These are phyloP conservation scores for Scaptomyza caliginosa DNA, from an alignment of 2,888 invertebrate species.

Conservation along the genomic window DNA sequence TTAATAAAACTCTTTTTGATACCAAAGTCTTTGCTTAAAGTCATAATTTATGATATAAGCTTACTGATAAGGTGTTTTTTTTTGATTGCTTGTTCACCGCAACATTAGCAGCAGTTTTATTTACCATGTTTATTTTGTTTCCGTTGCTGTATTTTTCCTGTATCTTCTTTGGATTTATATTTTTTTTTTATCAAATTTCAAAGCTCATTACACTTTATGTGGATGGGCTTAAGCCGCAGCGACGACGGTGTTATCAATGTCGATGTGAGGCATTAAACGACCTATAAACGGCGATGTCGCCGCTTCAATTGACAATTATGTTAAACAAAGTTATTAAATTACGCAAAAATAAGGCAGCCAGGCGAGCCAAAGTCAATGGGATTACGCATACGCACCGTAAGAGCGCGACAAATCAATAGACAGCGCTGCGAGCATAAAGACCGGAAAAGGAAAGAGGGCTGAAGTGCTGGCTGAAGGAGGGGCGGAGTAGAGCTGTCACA, in stretches of 20 bases:
- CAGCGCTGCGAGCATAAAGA: too few relatives aligned
- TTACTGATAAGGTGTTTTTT: slow-evolving; percentile 11
- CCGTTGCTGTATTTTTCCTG: background rate
- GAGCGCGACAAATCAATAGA: slow-evolving; percentile 76
- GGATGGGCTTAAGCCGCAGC: slow-evolving; percentile 48
- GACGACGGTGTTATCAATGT: slow-evolving; percentile 48
- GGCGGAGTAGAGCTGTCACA: slow-evolving; percentile 22
- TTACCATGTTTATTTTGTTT: slow-evolving; percentile 32
- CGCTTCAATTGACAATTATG: slow-evolving; percentile 81
- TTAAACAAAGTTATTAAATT: slow-evolving; percentile 81
- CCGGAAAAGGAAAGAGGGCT: background rate
- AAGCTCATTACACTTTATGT: slow-evolving; percentile 77
- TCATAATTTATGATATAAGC: slow-evolving; percentile 12
- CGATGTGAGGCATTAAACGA: slow-evolving; percentile 66
- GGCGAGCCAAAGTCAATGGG: slow-evolving; percentile 68
- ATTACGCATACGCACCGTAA: slow-evolving; percentile 69
- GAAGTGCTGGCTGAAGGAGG: background rate
- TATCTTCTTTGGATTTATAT: background rate
- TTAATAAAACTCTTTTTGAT: too few relatives aligned
- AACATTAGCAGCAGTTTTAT: slow-evolving; percentile 13
- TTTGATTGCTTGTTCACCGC: background rate
- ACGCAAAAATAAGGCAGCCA: slow-evolving; percentile 74
- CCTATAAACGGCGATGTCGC: slow-evolving; percentile 67
- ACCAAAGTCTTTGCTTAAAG: too few relatives aligned
- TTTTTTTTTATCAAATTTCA: slow-evolving; percentile 76